Evolutionary conservation across 2,113 vertebrate species (phyloP), one percentile per base, ranked within the genome.

Genomic region (Diadophis punctatus): DNA sequence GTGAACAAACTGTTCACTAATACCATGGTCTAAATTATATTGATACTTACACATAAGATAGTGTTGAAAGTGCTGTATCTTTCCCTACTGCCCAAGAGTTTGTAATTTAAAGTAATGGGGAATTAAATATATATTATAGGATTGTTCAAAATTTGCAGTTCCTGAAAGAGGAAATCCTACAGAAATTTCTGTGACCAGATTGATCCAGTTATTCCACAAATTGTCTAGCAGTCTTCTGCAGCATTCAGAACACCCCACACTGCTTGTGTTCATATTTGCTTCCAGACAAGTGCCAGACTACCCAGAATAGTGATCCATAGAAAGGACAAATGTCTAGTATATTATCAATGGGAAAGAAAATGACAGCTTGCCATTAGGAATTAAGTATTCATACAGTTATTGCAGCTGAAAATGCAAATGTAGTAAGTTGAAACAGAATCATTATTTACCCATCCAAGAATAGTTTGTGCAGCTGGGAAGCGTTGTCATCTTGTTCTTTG

Each of bases 361-460:
- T 80, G 63, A 68, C 3, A 43, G 34, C 8, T 80, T 80, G 34
- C 3, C 74, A 43, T 43, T 80, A 9, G 18, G 34, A 80, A 43
- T 43, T 43, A 80, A 80, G 74, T 80, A 80, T 22, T 43, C 34
- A 39, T 43, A 80, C 18, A 43, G 74, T 80, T 9, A 43, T 3
- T 43, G 74, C 74, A 80, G 34, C 34, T 43, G 34, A 80, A 43
- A 80, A 80, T 80, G 18, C 74, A 80, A 80, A 80, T 80, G 34
- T 80, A 22, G 18, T 22, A 80, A 1, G 18, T 43, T 80, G 74
- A 80, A 80, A 80, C 74, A 93, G 63, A 46, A 93, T 46, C 93
- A 96, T 94, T 96, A 98, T 97, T 96, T 94, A 99, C 98, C 98
- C 98, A 87, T 98, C 98, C 95, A 97, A 97, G 96, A 98, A 98